Conservation (phyloP, 2,797 vertebrate genomes). For the Clamator glandarius region DNA sequence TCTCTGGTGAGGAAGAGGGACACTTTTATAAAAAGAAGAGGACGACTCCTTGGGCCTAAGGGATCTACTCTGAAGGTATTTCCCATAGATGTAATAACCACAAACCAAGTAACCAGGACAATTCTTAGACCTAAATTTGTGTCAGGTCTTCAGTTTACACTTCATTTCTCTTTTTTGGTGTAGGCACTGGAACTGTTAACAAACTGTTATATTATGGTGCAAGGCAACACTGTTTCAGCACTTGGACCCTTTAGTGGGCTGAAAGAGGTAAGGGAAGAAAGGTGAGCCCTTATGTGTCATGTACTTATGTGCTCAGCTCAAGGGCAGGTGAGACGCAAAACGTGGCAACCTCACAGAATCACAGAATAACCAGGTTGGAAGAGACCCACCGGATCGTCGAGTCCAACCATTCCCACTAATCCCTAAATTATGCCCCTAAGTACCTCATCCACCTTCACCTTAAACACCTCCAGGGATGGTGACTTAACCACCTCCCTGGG, state of each 20-base stretch:
- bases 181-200: constrained; percentile 94
- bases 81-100: not conserved
- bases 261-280: constrained; percentile 86
- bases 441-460: too few relatives aligned
- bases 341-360: too few relatives aligned
- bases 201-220: constrained; percentile 96
- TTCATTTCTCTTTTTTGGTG: not conserved
- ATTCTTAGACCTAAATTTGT: not conserved
- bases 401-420: too few relatives aligned
- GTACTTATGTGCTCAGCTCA: rapidly evolving
- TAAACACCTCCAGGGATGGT: too few relatives aligned
- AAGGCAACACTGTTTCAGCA: constrained; percentile 95
- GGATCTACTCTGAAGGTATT: constrained; percentile 94
- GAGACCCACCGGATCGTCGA: too few relatives aligned
- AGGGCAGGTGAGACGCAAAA: rapidly evolving
- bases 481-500: too few relatives aligned
- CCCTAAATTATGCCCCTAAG: too few relatives aligned
- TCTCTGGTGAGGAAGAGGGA: constrained; percentile 92
- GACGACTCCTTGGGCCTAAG: constrained; percentile 93
- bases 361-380: too few relatives aligned
- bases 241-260: constrained; percentile 91
- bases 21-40: constrained; percentile 93
- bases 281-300: not conserved
- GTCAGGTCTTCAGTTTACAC: not conserved
- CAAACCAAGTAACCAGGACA: not conserved